phyloP scores from a whole-genome alignment of 53 echinoderm and acorn worm genomes.

The Patiria pectinifera region DNA sequence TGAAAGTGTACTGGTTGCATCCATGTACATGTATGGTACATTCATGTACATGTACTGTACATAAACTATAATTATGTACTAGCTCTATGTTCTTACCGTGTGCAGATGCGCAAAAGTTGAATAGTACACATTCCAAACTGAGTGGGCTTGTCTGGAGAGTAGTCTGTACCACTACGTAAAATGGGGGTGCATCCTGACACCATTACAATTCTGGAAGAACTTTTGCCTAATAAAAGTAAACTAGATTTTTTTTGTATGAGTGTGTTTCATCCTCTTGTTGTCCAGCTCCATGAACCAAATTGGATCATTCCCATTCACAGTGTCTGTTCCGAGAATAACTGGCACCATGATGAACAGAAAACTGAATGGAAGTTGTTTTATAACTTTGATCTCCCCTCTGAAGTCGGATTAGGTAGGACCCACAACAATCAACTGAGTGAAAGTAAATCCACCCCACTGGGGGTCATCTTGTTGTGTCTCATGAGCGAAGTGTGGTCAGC shows the following conservation, averaged over 20 bases:
- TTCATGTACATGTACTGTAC: background rate
- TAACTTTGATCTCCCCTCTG: background rate
- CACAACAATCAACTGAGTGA: constrained; percentile 7
- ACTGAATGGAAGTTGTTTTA: background rate
- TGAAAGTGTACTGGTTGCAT: background rate
- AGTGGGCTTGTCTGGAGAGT: constrained; percentile 30
- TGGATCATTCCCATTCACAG: background rate
- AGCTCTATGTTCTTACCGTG: too few relatives aligned
- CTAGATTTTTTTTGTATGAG: background rate
- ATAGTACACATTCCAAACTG: constrained; percentile 13
- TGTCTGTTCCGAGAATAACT: too few relatives aligned
- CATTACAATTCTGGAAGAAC: background rate
- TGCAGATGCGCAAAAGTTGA: background rate
- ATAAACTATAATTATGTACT: too few relatives aligned
- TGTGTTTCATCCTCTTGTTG: too few relatives aligned
- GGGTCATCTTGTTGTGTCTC: background rate
- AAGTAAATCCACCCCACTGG: background rate
- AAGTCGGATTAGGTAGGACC: background rate
- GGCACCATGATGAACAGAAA: background rate
- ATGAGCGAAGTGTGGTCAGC: background rate
- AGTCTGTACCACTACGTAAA: background rate
- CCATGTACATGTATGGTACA: background rate
- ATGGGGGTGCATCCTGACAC: background rate
- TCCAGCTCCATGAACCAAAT: background rate
- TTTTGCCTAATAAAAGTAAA: background rate